Conservation (phyloP, 2,113 vertebrate genomes). For the Spea bombifrons region DNA sequence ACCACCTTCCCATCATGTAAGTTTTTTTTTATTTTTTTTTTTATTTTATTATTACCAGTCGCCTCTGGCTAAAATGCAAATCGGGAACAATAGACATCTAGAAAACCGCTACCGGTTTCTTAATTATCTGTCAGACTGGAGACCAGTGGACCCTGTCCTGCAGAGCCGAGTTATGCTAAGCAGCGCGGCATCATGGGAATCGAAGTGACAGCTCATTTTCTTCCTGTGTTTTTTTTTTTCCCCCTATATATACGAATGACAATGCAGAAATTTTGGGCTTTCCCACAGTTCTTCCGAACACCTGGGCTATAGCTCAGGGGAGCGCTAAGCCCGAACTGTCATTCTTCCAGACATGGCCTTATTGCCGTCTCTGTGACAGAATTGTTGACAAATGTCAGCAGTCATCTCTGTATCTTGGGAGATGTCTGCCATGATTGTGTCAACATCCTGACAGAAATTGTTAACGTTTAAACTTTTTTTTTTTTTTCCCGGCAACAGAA, state of each 20-base stretch:
- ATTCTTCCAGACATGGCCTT: constrained; percentile 89
- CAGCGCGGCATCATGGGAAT: constrained; percentile 99
- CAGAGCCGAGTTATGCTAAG: constrained; percentile 96
- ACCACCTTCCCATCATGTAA: constrained; percentile 94
- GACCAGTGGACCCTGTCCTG: constrained; percentile 83
- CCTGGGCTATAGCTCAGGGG: constrained; percentile 91
- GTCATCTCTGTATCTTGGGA: constrained; percentile 99
- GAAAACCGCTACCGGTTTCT: constrained; percentile 95
- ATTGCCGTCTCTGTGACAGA: constrained; percentile 92
- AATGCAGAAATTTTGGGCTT: constrained; percentile 87
- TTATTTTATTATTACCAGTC: constrained; percentile 94
- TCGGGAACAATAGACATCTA: constrained; percentile 86
- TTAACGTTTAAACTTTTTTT: constrained; percentile 95
- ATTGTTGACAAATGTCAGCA: constrained; percentile 99
- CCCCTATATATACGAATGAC: constrained; percentile 77
- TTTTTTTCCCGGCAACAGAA: constrained; percentile 86
- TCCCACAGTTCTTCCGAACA: constrained; percentile 84
- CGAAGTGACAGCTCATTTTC: constrained; percentile 99
- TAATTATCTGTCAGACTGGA: constrained; percentile 97
- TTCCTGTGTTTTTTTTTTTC: constrained; percentile 76
- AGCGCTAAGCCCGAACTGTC: constrained; percentile 93
- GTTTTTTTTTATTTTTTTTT: not conserved
- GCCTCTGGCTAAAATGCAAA: constrained; percentile 99
- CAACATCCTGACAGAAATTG: constrained; percentile 99
- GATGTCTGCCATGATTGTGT: constrained; percentile 99